Base-by-base conservation (phyloP, 1,140 invertebrate species). In the Gryllus bimaculatus region DNA sequence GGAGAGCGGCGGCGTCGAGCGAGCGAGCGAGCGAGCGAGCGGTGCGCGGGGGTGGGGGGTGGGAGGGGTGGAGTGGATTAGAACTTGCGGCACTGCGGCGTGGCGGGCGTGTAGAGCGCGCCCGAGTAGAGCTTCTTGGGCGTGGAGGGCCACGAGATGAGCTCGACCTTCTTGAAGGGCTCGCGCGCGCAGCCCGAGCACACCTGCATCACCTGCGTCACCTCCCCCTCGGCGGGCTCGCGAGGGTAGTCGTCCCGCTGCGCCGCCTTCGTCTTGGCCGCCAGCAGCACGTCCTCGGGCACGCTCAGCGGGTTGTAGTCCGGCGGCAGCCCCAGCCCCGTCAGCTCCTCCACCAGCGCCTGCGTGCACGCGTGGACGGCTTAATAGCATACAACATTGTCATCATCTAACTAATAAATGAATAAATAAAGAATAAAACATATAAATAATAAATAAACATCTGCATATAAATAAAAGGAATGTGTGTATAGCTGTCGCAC, bases 221-320 rank as follows among this genome's bases (percentile, higher is more conserved):
- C 93, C 84, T 95, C 93, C 26, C 90, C 92, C 84, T 95, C 93
- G 0, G 93, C 93, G 0, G 93, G 93, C 81, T 94, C 93, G 0
- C 80, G 73, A 13, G 77, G 77, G 47, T 80, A 80, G 47, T 76
- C 73, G 13, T 80, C 79, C 47, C 47, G 20, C 26, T 48, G 18
- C 12, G 74, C 74, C 48, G 47, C 21, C n/a, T 18, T 48, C 48
- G 13, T 13, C n/a, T 8, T 13, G 78, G 48, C 26, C 8, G 20
- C 48, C 13, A 47, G n/a, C 39, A 10, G 48, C 26, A 49, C 66
- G 20, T 73, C 48, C 77, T 78, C 26, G 10, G 73, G 73, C 8
- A 21, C 12, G 15, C 26, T 78, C 12, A 78, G 47, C 20, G 76
- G 76, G 48, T 77, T 77, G 76, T 48, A 77, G 20, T 77, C 76